A percentile compares a stretch with the other conserved stretches of the same genome.
Conservation (phyloP, 1,140 invertebrate species). For the Radopholus similis region DNA sequence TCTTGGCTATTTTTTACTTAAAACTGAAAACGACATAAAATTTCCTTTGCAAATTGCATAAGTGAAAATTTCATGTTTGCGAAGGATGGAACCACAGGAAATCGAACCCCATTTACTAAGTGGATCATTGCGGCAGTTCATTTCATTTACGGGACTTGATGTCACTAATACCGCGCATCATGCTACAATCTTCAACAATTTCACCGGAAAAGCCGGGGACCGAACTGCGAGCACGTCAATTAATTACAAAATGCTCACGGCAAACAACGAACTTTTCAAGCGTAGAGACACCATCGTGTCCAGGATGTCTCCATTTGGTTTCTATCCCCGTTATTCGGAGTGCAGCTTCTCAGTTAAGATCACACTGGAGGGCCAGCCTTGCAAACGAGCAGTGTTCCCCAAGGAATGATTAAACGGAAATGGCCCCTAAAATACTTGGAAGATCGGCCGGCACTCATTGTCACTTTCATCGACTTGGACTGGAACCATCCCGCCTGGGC, state of each 20-base stretch:
- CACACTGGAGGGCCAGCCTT: neutral
- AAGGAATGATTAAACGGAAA: conserved; percentile 85
- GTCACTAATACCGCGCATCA: conserved; percentile 32
- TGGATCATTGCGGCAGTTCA: conserved; percentile 26
- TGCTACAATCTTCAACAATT: conserved; percentile 31
- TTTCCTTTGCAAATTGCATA: neutral
- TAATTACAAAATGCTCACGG: conserved; percentile 33
- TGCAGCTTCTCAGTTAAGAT: neutral
- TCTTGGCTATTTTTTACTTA: neutral
- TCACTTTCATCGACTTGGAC: conserved; percentile 91
- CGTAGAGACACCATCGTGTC: conserved; percentile 3
- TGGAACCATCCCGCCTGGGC: conserved; percentile 91
- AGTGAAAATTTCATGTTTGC: neutral
- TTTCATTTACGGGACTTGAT: conserved; percentile 38
- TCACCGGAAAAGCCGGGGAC: conserved; percentile 6
- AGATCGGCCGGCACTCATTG: conserved; percentile 82
- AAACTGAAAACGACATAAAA: neutral
- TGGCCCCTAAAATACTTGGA: conserved; percentile 92
- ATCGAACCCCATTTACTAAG: conserved; percentile 41
- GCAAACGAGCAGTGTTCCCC: neutral
- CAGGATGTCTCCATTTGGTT: conserved; percentile 3
- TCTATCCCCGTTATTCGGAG: neutral
- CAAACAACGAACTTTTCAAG: conserved; percentile 27
- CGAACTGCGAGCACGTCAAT: conserved; percentile 14
- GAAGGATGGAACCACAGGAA: conserved; percentile 38